These are phyloP conservation scores for Eunapius fragilis DNA, from an alignment of 37 sponge, comb jelly and placozoan species.

Conservation along the genomic window DNA sequence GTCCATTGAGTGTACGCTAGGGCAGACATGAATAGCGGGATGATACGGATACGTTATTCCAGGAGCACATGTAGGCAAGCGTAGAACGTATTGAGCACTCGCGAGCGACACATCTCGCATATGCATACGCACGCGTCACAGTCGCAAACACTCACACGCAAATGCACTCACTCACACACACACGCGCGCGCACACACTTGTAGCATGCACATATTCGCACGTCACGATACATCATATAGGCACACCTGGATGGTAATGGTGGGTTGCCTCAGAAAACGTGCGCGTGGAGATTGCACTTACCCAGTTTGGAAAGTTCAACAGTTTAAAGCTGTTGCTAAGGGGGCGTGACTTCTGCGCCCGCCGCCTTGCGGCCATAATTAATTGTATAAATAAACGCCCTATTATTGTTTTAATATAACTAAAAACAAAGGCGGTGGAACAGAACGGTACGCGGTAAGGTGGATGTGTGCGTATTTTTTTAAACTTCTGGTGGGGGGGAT, in stretches of 20 bases:
- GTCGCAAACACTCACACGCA: background rate
- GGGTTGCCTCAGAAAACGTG: background rate
- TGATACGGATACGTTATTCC: too few species aligned
- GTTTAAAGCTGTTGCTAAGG: background rate
- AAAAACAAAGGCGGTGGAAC: background rate
- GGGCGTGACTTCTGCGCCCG: background rate
- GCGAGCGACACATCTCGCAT: background rate
- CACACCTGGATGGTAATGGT: background rate
- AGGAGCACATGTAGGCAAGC: too few species aligned
- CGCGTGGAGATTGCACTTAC: background rate
- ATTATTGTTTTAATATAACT: too few species aligned
- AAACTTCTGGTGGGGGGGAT: too few species aligned
- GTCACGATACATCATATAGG: too few species aligned
- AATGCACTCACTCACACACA: background rate
- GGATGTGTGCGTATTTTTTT: too few species aligned
- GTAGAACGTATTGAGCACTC: too few species aligned
- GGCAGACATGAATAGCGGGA: too few species aligned
- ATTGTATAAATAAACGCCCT: too few species aligned
- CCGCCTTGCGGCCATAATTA: background rate
- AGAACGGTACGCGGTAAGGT: too few species aligned
- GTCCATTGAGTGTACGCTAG: too few species aligned
- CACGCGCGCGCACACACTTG: background rate
- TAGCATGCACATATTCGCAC: background rate
- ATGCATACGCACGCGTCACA: background rate
- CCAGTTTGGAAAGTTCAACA: background rate